Evolutionary conservation across 2,113 vertebrate species (phyloP), one percentile per base, ranked within the genome.

Genomic region (Calyptommatus sinebrachiatus): DNA sequence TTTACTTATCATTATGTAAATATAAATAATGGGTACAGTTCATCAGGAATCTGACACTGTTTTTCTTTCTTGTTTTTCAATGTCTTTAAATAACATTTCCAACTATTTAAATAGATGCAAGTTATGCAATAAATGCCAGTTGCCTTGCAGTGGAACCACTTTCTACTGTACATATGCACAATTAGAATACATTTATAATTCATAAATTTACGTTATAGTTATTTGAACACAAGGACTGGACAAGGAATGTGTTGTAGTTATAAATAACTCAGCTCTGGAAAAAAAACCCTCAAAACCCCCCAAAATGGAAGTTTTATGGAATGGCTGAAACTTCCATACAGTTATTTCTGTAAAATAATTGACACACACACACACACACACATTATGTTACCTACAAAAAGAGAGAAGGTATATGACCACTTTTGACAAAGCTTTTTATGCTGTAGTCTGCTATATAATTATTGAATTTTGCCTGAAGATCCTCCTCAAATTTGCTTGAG

Each of bases 11-110:
- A 9, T 20, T 85, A 84, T 69, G 1, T 29, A 78, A 48, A 81
- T 76, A 26, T 22, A 41, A 77, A 85, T 72, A 75, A 77, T 79
- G 26, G 31, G 3, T 24, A 72, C 2, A 61, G 45, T 78, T 71
- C 57, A 62, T 5, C 24, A 45, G 53, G 10, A 10, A 22, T 12
- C 16, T 8, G 29, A 50, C 48, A 18, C 22, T 41, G 28, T 45
- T 73, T 61, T 61, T 29, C 22, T 48, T 26, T 29, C 16, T 21
- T 14, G 3, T 28, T 65, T 78, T 79, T 48, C 31, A 31, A 20
- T 79, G 41, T 79, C 7, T 41, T 70, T 72, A 62, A 57, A 14
- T 57, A 57, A 57, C 18, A 57, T 57, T 57, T 57, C 53, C 53
- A 57, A 50, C 26, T 63, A 22, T 28, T 35, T 46, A 63, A 31